Conservation (phyloP, 2,797 vertebrate species). For the Bucorvus abyssinicus region DNA sequence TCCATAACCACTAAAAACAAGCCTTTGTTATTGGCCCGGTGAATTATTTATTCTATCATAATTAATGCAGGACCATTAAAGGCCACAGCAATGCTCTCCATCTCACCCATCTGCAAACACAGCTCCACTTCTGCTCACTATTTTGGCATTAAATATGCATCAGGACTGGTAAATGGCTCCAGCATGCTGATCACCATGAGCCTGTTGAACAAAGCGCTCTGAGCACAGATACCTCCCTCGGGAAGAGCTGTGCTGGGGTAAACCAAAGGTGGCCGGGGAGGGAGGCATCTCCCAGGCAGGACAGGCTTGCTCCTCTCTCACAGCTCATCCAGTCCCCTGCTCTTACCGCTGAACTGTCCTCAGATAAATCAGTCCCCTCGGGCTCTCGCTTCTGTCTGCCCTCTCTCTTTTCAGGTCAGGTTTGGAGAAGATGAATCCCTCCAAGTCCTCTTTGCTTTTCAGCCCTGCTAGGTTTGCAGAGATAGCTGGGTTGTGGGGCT, state of each 20-base stretch:
- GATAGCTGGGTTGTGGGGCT: not conserved
- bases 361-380: not conserved
- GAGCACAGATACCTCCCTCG: not conserved
- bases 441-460: not conserved
- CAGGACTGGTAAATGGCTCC: not conserved
- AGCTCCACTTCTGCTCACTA: not conserved
- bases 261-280: not conserved
- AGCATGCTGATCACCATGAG: not conserved
- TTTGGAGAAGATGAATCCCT: not conserved
- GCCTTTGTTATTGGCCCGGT: conserved; percentile 23
- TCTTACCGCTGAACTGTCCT: rapidly evolving
- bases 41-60: conserved; percentile 48
- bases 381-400: not conserved
- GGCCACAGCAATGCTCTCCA: not conserved
- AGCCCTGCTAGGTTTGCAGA: not conserved
- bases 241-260: not conserved
- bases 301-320: rapidly evolving
- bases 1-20: conserved; percentile 17
- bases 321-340: not conserved
- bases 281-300: not conserved
- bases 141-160: conserved; percentile 19
- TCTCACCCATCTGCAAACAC: not conserved
- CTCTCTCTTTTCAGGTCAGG: not conserved
- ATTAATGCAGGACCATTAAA: conserved; percentile 7
- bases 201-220: not conserved